phyloP scores from a whole-genome alignment of 2,113 vertebrate species.

The Aegithalos caudatus region DNA sequence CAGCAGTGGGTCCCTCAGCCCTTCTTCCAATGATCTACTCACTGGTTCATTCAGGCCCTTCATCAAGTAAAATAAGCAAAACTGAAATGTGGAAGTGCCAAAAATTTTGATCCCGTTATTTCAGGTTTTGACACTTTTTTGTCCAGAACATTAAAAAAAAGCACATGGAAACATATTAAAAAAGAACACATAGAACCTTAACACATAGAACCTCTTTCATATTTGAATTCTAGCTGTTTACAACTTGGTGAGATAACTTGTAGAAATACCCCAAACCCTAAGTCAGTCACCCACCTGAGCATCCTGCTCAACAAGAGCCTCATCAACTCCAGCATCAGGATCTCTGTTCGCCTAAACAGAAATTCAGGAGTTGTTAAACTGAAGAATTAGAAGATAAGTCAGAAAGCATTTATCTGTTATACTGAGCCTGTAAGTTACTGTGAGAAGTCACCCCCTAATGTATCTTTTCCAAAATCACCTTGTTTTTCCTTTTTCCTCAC shows the following conservation, averaged over 20 bases:
- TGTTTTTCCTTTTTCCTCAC: background rate
- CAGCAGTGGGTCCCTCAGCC: background rate
- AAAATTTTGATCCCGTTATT: background rate
- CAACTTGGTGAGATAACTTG: background rate
- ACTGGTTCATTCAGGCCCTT: background rate
- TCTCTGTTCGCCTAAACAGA: constrained; percentile 83
- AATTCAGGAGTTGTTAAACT: background rate
- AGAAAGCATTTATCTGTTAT: background rate
- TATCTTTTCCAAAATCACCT: background rate
- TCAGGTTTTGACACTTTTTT: background rate
- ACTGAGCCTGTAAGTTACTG: background rate
- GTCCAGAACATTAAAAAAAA: background rate
- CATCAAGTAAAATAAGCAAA: background rate
- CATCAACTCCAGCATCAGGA: constrained; percentile 74
- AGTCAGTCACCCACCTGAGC: constrained; percentile 82
- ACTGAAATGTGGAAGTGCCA: fast-evolving
- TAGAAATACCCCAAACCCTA: background rate
- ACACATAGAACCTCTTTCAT: background rate
- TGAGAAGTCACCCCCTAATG: background rate
- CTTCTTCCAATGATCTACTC: background rate
- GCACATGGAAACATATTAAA: background rate
- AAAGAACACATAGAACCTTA: background rate
- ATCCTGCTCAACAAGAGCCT: constrained; percentile 84
- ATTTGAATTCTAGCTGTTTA: background rate
- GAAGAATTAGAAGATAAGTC: background rate